Conservation (phyloP, 2,113 vertebrate species). For the Microtus montanus region DNA sequence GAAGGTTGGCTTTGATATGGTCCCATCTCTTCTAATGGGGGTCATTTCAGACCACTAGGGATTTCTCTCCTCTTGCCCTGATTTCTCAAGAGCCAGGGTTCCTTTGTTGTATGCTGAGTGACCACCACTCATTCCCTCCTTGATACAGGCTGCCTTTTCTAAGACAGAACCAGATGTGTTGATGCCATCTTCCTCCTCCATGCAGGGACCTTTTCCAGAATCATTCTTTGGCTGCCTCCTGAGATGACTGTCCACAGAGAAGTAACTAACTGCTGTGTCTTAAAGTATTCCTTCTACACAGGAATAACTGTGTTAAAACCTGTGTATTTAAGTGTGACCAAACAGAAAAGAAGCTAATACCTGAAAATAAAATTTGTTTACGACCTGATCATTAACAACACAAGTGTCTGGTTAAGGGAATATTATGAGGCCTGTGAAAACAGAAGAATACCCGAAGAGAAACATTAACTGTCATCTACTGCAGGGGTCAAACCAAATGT, state of each 20-base stretch:
- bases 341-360: conserved; percentile 21
- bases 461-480: neutral
- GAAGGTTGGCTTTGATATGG: neutral
- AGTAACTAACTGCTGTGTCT: neutral
- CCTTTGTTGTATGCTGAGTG: neutral
- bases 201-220: neutral
- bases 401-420: neutral
- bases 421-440: neutral
- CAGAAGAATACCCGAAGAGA: neutral
- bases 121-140: neutral
- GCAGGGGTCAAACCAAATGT: neutral
- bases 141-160: neutral
- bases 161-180: neutral
- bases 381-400: conserved; percentile 7
- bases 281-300: neutral
- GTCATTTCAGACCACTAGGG: neutral
- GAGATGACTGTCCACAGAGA: neutral
- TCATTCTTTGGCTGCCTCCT: neutral
- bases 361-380: neutral
- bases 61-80: neutral
- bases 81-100: neutral
- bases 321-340: neutral
- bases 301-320: conserved; percentile 14
- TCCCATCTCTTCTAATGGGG: neutral
- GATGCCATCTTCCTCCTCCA: neutral